Evolutionary conservation across 2,797 vertebrate species (phyloP).

Genomic region (Fistularia commersonii): DNA sequence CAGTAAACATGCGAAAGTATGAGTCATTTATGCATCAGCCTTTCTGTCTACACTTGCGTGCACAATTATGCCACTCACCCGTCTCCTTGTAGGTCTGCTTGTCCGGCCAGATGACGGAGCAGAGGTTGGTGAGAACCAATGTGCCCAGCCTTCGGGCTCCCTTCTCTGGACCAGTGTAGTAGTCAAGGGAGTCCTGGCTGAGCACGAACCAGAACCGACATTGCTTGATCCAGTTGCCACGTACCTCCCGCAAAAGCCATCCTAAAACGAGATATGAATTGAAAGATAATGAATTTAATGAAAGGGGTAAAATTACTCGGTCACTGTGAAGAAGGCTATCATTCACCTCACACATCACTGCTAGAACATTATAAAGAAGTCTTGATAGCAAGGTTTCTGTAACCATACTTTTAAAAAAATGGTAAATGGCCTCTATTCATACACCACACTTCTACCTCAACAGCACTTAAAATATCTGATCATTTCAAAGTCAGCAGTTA

Average conservation of each 20-base stretch:
- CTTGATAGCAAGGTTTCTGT: not conserved
- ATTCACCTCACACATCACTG: not conserved
- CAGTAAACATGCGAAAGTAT: slow-evolving; percentile 3
- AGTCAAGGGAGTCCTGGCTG: slow-evolving; percentile 90
- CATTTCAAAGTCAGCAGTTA: too few relatives aligned
- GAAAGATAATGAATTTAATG: not conserved
- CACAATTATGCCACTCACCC: slow-evolving; percentile 67
- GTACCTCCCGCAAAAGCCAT: slow-evolving; percentile 89
- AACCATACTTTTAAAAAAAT: not conserved
- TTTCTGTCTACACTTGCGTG: slow-evolving; percentile 2
- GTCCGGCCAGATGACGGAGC: slow-evolving; percentile 91
- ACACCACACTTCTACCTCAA: too few relatives aligned
- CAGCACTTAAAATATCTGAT: too few relatives aligned
- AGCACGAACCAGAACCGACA: slow-evolving; percentile 95
- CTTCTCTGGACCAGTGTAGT: slow-evolving; percentile 85
- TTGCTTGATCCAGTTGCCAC: slow-evolving; percentile 86
- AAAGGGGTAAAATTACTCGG: slow-evolving; percentile 5
- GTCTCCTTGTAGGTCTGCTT: slow-evolving; percentile 92
- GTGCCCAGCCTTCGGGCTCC: slow-evolving; percentile 84
- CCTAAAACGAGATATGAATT: slow-evolving; percentile 68
- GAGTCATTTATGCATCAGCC: slow-evolving; percentile 20
- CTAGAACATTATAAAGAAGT: not conserved
- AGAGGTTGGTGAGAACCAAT: slow-evolving; percentile 92
- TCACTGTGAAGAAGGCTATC: not conserved
- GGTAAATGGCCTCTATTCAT: too few relatives aligned